Evolutionary conservation across 2,888 invertebrate species (phyloP), one percentile per base, ranked within the genome.

Genomic region (Rhodophaea formosa): DNA sequence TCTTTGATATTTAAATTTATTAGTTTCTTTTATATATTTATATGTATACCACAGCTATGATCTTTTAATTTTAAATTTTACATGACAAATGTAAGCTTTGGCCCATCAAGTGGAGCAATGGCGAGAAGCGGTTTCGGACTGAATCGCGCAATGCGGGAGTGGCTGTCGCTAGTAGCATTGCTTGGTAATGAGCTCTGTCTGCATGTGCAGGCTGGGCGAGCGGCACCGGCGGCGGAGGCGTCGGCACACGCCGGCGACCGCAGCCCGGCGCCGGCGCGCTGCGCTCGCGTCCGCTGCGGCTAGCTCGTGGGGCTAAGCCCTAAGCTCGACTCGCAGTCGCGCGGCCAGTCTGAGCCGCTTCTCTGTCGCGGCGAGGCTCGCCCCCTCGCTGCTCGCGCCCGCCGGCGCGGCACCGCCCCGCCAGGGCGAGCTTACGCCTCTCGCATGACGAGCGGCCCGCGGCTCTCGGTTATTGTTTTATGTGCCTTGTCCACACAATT

Each of bases 141-240:
- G 74, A 70, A 70, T 72, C 70, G 56, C 64, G 63, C 61, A 61
- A 69, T 63, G 68, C 64, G 66, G 74, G 75, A 68, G 77, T 70
- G 71, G 67, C 71, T 65, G 63, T 64, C 66, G 70, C 62, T 66
- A 58, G 64, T 64, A 61, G 63, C 57, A 59, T 56, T 59, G 56
- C 58, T 62, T 67, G 63, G 68, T 79, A 62, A 75, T 85, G 81
- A 86, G 75, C 71, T 69, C 72, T 87, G 88, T 90, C 85, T 84
- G 89, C 87, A 77, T 89, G 90, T 88, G 90, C 90, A 90, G 90
- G 90, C 90, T 78, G 83, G 86, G 86, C 74, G 79, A 73, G 84
- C 80, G 70, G 84, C 82, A 82, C 81, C 75, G 77, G 77, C 74
- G 80, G 39, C 39, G 77, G 77, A 78, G 76, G 70, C 72, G 77